Percentiles rank a stretch among this genome's conserved stretches.
Conservation (phyloP, 1,140 invertebrate species). For the Camponotus floridanus region DNA sequence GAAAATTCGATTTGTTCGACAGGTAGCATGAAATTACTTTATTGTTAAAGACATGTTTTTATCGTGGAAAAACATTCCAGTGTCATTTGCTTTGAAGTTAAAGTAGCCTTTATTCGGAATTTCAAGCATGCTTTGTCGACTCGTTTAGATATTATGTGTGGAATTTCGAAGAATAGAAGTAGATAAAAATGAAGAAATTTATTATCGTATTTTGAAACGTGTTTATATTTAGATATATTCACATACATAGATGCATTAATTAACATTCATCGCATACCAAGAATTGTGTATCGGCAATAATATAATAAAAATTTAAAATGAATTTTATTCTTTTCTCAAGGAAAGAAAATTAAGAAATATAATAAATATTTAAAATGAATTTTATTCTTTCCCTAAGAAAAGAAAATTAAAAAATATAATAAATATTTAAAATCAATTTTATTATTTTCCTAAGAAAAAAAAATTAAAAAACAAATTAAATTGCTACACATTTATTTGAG, state of each 20-base stretch:
- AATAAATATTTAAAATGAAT: no score
- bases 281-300: neutral
- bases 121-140: neutral
- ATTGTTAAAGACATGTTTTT: neutral
- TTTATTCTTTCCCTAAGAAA: neutral
- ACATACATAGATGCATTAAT: neutral
- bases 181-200: neutral
- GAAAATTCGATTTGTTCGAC: neutral
- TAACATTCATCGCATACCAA: neutral
- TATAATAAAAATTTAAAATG: neutral
- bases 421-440: neutral
- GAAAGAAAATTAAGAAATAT: neutral
- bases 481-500: neutral
- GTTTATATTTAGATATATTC: neutral
- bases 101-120: neutral
- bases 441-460: neutral
- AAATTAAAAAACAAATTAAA: neutral
- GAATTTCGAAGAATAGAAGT: no score
- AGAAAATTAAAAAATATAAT: neutral
- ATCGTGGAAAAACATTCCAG: no score
- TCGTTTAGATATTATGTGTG: no score
- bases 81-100: neutral
- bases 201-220: neutral
- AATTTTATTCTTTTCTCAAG: neutral
- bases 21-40: neutral